Conservation (phyloP, 2,888 invertebrate genomes). For the Plebejus anna region DNA sequence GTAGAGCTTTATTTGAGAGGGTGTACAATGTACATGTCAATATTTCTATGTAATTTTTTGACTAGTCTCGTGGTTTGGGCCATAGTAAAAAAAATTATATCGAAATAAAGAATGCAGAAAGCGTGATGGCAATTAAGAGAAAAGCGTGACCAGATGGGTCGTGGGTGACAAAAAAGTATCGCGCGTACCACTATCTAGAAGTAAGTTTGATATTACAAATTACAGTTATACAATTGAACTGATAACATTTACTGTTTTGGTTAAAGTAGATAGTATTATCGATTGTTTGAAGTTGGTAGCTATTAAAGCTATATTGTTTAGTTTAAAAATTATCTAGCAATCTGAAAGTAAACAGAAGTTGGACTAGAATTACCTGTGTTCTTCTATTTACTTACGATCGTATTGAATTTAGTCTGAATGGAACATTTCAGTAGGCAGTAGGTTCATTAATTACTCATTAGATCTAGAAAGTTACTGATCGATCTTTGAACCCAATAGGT, state of each 20-base stretch:
- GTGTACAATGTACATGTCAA: too few relatives aligned
- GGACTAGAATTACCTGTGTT: neutral
- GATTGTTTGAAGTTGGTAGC: neutral
- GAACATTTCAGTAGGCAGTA: neutral
- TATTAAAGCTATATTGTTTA: neutral
- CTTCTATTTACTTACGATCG: neutral
- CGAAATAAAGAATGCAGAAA: constrained; percentile 5
- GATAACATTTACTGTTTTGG: neutral
- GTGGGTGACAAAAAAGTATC: neutral
- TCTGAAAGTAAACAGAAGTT: neutral
- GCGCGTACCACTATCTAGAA: neutral
- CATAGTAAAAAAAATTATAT: neutral
- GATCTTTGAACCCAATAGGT: neutral
- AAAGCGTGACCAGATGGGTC: constrained; percentile 10
- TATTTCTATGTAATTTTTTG: neutral
- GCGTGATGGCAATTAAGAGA: constrained; percentile 13
- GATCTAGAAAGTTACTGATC: neutral
- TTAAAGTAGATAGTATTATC: neutral
- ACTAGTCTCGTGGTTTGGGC: neutral
- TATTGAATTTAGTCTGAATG: neutral
- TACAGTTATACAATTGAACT: neutral
- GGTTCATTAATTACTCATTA: neutral
- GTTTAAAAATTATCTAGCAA: neutral
- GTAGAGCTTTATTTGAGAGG: too few relatives aligned
- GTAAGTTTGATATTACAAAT: neutral